phyloP scores from a whole-genome alignment of 2,888 invertebrate species.

The Heteromyza rotundicornis region DNA sequence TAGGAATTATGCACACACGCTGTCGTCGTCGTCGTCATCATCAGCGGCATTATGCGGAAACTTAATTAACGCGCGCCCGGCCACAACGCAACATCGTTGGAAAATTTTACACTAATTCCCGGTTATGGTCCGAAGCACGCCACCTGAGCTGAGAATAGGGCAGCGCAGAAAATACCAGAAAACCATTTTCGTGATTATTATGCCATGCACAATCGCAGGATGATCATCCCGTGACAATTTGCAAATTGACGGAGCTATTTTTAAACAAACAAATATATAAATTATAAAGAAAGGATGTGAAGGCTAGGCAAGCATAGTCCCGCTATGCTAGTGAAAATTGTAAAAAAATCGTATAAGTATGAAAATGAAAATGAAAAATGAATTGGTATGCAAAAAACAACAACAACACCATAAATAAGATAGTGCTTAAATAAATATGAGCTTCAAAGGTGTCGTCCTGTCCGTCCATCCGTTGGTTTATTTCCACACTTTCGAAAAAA shows the following conservation, averaged over 20 bases:
- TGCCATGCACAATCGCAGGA: neutral
- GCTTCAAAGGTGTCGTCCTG: no score
- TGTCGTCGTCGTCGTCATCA: neutral
- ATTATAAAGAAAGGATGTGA: no score
- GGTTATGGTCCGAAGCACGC: neutral
- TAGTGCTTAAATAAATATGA: neutral
- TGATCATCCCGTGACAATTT: neutral
- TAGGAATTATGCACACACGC: slow-evolving; percentile 9
- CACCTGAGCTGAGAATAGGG: neutral
- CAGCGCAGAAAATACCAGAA: neutral
- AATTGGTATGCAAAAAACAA: neutral
- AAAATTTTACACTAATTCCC: neutral
- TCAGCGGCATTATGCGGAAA: neutral
- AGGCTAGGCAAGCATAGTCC: no score
- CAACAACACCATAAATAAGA: neutral
- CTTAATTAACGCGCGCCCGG: slow-evolving; percentile 3
- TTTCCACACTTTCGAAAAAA: neutral
- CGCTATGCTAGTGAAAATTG: no score
- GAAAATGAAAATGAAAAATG: no score
- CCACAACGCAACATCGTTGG: neutral
- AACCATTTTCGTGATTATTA: neutral
- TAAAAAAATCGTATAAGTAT: no score
- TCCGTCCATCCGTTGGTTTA: no score
- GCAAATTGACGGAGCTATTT: neutral
- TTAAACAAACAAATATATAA: neutral